phyloP scores from a whole-genome alignment of 2,888 invertebrate genomes.

The Xestia ashworthii region DNA sequence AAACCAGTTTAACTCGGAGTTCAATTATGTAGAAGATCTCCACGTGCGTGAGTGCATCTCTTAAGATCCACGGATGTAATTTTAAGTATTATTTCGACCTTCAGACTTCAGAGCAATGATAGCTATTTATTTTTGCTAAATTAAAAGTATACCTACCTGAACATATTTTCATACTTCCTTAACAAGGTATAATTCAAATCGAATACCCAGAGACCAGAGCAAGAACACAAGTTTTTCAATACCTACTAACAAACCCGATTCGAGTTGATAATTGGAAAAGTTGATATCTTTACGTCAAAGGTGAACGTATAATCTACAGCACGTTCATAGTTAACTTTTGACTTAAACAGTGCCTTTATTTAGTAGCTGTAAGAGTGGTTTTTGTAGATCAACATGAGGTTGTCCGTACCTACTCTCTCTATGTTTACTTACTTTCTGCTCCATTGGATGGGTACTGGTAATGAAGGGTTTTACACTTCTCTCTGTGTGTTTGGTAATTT shows the following conservation, averaged over 20 bases:
- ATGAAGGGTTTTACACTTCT: conserved; percentile 7
- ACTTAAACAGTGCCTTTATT: conserved; percentile 1
- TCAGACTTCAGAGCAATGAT: too few species aligned
- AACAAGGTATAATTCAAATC: conserved; percentile 28
- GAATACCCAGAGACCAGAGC: not conserved
- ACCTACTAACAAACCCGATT: conserved; percentile 37
- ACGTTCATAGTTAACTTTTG: not conserved
- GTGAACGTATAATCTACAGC: conserved; percentile 3
- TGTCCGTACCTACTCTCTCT: not conserved
- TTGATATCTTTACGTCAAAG: conserved; percentile 40
- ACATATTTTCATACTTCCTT: not conserved
- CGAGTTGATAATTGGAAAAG: conserved; percentile 54
- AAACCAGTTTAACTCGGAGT: too few species aligned
- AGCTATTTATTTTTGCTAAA: not conserved
- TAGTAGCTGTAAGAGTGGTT: not conserved
- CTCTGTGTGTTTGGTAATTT: not conserved
- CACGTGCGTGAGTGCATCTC: too few species aligned
- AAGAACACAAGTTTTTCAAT: conserved; percentile 42
- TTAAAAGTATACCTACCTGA: not conserved
- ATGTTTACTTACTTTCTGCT: conserved; percentile 16
- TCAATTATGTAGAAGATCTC: too few species aligned
- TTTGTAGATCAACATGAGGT: not conserved
- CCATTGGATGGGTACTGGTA: not conserved
- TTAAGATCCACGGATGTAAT: too few species aligned
- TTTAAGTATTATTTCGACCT: too few species aligned